Evolutionary conservation across 2,113 vertebrate genomes (phyloP).

Genomic region (Festucalex cinctus): DNA sequence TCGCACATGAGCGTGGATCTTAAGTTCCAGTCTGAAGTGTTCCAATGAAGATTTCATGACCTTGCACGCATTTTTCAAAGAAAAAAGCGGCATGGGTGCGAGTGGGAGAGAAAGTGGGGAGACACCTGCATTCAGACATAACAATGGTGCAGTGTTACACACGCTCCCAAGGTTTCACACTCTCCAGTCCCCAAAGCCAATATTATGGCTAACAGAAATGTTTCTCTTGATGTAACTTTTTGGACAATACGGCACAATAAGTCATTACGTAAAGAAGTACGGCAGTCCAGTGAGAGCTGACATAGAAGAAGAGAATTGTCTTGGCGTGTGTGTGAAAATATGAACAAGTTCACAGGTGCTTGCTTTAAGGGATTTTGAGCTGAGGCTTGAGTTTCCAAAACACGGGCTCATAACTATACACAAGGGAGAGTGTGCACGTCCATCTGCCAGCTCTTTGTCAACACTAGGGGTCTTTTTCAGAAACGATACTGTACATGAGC

Average conservation of each 20-base stretch:
- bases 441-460: conserved; percentile 27
- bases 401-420: conserved; percentile 40
- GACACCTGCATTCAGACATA: conserved; percentile 54
- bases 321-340: conserved; percentile 20
- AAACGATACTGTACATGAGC: not conserved
- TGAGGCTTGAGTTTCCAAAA: conserved; percentile 65
- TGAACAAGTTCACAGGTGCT: conserved; percentile 61
- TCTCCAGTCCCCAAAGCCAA: conserved; percentile 20
- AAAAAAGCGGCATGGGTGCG: conserved; percentile 15
- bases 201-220: not conserved
- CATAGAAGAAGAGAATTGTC: not conserved
- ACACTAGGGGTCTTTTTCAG: conserved; percentile 18
- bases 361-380: conserved; percentile 51
- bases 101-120: conserved; percentile 42
- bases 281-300: not conserved
- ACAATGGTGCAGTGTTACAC: conserved; percentile 47
- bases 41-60: conserved; percentile 50
- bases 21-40: conserved; percentile 27
- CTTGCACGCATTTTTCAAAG: conserved; percentile 48
- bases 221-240: not conserved
- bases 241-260: not conserved
- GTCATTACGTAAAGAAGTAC: too few relatives aligned
- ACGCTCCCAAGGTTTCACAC: conserved; percentile 29
- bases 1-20: conserved; percentile 19
- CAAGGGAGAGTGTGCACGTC: conserved; percentile 33